Evolutionary conservation across 2,113 vertebrate species (phyloP), one percentile per base, ranked within the genome.

Genomic region (Actenoides hombroni): DNA sequence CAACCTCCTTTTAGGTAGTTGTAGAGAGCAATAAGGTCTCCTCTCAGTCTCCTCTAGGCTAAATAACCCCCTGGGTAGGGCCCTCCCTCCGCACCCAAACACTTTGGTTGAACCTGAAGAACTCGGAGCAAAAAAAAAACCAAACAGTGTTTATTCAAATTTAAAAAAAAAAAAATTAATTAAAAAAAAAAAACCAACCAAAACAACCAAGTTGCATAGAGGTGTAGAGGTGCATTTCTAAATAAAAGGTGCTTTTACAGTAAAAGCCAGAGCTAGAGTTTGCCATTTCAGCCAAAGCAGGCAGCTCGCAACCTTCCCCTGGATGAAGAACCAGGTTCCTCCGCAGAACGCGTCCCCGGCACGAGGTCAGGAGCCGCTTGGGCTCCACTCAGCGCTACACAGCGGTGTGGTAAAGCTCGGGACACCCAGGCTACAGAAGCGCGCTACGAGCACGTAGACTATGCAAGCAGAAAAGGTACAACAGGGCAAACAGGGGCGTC

Each of bases 191-290:
- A 37, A 59, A 65, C n/a, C n/a, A n/a, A n/a, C n/a, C n/a, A n/a
- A 11, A 85, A 35, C 93, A 49, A 83, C 10, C 67, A 24, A 67
- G 63, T 78, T 71, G 92, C 92, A 65, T 29, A 33, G 87, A 79
- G 31, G 88, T 80, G 54, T 37, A 79, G 73, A 84, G 87, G 82
- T 64, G 91, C 59, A 3, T 67, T 85, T 42, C 80, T 60, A 71
- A 28, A 25, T 16, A 86, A 94, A 96, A 93, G 11, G 96, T 96
- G 96, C 95, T 92, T 91, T 87, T 31, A 94, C 39, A 79, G 35
- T 19, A 59, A 64, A 90, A 97, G 95, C 94, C 82, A 88, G 85
- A 96, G 92, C 53, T 37, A 29, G 78, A 67, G 35, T 76, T 95
- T 40, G 69, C 56, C 56, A 35, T 70, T 44, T 40, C 46, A 64